Evolutionary conservation across 2,888 invertebrate genomes (phyloP), one percentile per base, ranked within the genome.

Genomic region (Cabera pusaria): DNA sequence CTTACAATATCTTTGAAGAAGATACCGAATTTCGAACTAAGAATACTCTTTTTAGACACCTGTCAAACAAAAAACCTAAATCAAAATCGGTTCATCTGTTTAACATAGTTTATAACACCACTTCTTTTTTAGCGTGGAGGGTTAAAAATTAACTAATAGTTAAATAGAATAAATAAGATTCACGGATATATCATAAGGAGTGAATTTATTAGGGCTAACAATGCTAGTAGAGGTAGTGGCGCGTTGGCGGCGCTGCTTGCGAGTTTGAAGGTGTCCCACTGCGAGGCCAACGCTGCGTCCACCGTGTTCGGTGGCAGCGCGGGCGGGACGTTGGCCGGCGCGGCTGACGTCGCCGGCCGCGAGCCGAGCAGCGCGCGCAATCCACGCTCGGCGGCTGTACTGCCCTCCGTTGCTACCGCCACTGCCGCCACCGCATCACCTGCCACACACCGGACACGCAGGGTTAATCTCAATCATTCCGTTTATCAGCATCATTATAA

Each of bases 381-480:
- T 56, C 81, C 78, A 2, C 80, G 72, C 49, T 78, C 79, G 0
- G 85, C 85, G 5, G 67, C 62, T 33, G 60, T 74, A 5, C 46
- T 9, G 45, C 39, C 3, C 58, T 17, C 17, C 21, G 21, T 4
- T 4, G 14, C 14, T 4, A 14, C 14, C 14, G 14, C 25, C 14
- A 7, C 26, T 9, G 14, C 5, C 9, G 10, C 5, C 20, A 17
- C 10, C 10, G 34, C n/a, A 4, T 4, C 14, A 4, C 14, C 14
- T 11, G 25, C 10, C 32, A 24, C 9, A 5, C 7, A 21, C 1
- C 2, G 6, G n/a, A 14, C 3, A 6, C 28, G 16, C 23, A 9
- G 6, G 10, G 18, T 8, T 5, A 24, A 3, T 14, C 12, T 17
- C 10, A n/a, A 22, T n/a, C 16, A 41, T 5, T 5, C 9, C n/a